Evolutionary conservation across 2,888 invertebrate genomes (phyloP).

Genomic region (Myopa tessellatipennis): DNA sequence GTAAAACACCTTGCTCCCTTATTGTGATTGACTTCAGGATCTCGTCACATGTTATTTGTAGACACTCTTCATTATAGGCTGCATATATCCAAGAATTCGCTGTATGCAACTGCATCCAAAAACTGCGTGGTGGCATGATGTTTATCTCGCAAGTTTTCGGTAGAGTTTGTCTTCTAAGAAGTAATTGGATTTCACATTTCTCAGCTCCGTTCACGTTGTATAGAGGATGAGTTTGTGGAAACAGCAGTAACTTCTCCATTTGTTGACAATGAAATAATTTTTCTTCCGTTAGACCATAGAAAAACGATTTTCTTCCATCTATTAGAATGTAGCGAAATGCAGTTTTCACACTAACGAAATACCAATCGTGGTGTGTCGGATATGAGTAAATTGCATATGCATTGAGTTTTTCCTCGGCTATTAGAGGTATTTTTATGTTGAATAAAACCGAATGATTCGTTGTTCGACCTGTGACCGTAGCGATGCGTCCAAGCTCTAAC

Average conservation of each 20-base stretch:
- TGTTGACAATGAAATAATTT: constrained; percentile 8
- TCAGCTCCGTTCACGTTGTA: too few species aligned
- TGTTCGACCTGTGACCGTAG: not conserved
- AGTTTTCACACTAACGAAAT: too few species aligned
- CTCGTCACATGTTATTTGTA: not conserved
- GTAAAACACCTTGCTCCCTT: not conserved
- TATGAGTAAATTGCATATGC: not conserved
- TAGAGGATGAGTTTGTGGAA: not conserved
- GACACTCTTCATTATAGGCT: not conserved
- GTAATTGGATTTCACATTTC: too few species aligned
- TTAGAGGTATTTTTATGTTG: constrained; percentile 22
- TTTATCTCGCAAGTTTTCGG: not conserved
- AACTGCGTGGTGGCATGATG: not conserved
- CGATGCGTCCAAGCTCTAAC: not conserved
- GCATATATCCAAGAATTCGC: constrained; percentile 3
- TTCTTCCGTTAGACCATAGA: constrained; percentile 2
- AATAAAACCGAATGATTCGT: not conserved
- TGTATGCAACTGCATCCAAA: not conserved
- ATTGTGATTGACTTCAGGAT: not conserved
- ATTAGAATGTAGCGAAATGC: too few species aligned
- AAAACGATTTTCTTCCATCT: too few species aligned
- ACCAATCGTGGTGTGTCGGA: not conserved
- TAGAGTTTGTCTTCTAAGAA: not conserved
- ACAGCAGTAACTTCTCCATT: constrained; percentile 3
- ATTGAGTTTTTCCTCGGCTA: constrained; percentile 5